Evolutionary conservation across 2,888 invertebrate genomes (phyloP).

Genomic region (Sesia bembeciformis): DNA sequence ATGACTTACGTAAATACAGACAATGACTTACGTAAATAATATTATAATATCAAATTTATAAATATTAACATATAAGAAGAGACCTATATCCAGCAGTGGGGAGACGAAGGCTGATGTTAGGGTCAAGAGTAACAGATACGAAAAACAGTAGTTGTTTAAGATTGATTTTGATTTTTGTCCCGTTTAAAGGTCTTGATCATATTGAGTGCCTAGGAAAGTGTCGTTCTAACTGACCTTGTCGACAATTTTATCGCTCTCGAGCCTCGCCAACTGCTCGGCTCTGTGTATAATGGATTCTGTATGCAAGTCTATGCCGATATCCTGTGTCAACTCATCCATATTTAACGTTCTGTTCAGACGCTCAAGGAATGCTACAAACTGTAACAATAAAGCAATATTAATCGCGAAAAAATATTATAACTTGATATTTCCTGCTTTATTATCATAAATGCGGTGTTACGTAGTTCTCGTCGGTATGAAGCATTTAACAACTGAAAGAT

Average conservation of each 20-base stretch:
- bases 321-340: constrained; percentile 87
- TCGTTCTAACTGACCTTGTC: constrained; percentile 78
- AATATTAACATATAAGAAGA: no score
- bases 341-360: constrained; percentile 87
- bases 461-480: background rate
- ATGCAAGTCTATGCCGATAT: constrained; percentile 86
- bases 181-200: no score
- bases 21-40: no score
- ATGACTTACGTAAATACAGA: no score
- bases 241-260: constrained; percentile 87
- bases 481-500: background rate
- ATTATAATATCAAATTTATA: no score
- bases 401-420: constrained; percentile 5
- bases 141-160: no score
- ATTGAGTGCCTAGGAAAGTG: no score
- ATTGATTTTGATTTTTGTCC: no score
- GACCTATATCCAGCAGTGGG: no score
- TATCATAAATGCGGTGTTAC: background rate
- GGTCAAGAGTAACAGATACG: no score
- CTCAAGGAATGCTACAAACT: constrained; percentile 89
- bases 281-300: constrained; percentile 89
- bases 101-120: no score
- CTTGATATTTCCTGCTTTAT: background rate
- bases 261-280: constrained; percentile 86
- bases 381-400: constrained; percentile 30